These are phyloP conservation scores for Astyanax mexicanus DNA, from an alignment of 2,797 vertebrate species.

Conservation along the genomic window DNA sequence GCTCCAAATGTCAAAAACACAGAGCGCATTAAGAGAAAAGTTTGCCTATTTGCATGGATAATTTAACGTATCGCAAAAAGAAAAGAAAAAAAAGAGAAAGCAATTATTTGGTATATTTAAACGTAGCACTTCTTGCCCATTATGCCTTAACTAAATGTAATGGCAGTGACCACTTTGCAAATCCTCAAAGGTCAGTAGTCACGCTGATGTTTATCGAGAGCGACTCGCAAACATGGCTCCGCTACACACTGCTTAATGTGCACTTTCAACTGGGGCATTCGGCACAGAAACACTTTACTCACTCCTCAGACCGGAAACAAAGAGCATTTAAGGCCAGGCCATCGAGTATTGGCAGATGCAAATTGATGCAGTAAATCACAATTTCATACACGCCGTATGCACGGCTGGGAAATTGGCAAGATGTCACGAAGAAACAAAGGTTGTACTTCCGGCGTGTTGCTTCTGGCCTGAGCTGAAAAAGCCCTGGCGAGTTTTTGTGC, in stretches of 20 bases:
- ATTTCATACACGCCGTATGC: slow-evolving; percentile 67
- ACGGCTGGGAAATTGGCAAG: slow-evolving; percentile 53
- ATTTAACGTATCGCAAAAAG: slow-evolving; percentile 57
- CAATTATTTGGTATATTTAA: slow-evolving; percentile 48
- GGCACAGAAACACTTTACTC: slow-evolving; percentile 38
- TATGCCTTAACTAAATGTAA: slow-evolving; percentile 57
- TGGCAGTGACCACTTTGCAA: slow-evolving; percentile 56
- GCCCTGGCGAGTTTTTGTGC: slow-evolving; percentile 74
- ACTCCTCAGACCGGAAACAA: slow-evolving; percentile 58
- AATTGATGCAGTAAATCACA: slow-evolving; percentile 77
- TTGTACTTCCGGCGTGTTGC: slow-evolving; percentile 64
- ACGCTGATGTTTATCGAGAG: slow-evolving; percentile 61
- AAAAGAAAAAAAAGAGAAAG: too few relatives aligned
- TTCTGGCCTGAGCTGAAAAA: slow-evolving; percentile 72
- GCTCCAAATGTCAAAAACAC: slow-evolving; percentile 59
- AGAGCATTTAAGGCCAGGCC: slow-evolving; percentile 72
- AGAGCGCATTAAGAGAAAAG: slow-evolving; percentile 55
- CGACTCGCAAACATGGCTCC: slow-evolving; percentile 52
- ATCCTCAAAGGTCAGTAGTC: slow-evolving; percentile 71
- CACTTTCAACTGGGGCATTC: slow-evolving; percentile 36
- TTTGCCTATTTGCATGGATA: slow-evolving; percentile 55
- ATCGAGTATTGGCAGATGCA: slow-evolving; percentile 75
- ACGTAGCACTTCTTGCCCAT: slow-evolving; percentile 56
- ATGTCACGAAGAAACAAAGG: slow-evolving; percentile 49
- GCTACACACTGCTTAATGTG: slow-evolving; percentile 40